Conservation (phyloP, 2,113 vertebrate genomes). For the Archilochus colubris region DNA sequence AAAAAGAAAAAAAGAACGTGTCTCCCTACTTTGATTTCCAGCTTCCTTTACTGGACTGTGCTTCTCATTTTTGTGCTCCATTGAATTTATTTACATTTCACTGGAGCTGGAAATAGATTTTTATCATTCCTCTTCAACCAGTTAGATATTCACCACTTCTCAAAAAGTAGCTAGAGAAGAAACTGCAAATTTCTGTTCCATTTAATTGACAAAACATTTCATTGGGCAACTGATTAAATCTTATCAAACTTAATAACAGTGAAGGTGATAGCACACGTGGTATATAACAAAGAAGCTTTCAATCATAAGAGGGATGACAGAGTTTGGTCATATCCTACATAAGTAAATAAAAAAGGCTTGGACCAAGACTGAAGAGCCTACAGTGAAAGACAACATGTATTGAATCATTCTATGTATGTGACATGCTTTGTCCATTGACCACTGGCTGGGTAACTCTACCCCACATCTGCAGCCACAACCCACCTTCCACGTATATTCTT, state of each 20-base stretch:
- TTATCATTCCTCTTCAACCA: background rate
- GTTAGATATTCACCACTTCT: background rate
- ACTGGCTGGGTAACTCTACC: background rate
- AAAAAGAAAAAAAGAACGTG: background rate
- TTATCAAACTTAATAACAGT: background rate
- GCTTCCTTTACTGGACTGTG: background rate
- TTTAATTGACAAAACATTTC: background rate
- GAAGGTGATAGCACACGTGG: background rate
- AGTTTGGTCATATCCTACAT: background rate
- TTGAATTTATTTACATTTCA: background rate
- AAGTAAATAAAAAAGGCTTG: background rate
- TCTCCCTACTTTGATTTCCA: background rate
- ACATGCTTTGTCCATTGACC: background rate
- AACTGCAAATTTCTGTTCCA: background rate
- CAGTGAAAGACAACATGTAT: background rate
- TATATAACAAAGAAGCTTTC: background rate
- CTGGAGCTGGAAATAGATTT: background rate
- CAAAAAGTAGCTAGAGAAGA: background rate
- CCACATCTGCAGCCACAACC: fast-evolving
- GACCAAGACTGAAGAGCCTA: background rate
- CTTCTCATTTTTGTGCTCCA: background rate
- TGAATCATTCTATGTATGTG: background rate
- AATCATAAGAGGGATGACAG: background rate
- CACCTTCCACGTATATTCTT: background rate
- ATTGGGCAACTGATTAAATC: background rate